A percentile compares a stretch with the other conserved stretches of the same genome.
phyloP scores from a whole-genome alignment of 2,888 invertebrate genomes.

The Linyphia triangularis region DNA sequence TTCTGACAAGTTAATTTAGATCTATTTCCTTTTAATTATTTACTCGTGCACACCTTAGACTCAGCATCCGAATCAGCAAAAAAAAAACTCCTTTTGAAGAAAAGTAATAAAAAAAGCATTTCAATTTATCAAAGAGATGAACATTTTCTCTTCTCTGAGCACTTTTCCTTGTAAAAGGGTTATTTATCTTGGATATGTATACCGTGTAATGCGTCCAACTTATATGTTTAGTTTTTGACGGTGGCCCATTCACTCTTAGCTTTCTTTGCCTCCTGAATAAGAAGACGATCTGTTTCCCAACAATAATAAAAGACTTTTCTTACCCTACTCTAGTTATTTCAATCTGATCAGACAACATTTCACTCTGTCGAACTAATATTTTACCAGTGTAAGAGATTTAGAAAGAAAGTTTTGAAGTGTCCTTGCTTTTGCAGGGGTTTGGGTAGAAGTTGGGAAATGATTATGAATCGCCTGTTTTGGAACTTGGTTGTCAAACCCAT shows the following conservation, averaged over 20 bases:
- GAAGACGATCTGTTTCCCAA: not conserved
- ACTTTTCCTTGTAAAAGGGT: constrained; percentile 13
- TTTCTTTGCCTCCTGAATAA: not conserved
- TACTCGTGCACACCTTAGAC: not conserved
- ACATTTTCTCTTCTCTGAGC: constrained; percentile 4
- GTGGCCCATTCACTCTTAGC: not conserved
- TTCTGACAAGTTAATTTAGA: constrained; percentile 3
- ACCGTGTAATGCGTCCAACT: not conserved
- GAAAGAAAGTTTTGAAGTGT: not conserved
- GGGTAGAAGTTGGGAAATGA: not conserved
- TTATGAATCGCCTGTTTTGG: not conserved
- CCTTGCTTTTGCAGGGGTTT: not conserved
- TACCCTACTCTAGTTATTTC: not conserved
- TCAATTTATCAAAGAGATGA: constrained; percentile 17
- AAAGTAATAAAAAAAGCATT: constrained; percentile 1
- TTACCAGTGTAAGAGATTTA: not conserved
- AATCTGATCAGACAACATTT: not conserved
- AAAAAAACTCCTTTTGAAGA: not conserved
- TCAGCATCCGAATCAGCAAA: not conserved
- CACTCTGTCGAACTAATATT: not conserved
- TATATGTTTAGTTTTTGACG: constrained; percentile 14
- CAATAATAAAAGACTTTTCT: too few species aligned
- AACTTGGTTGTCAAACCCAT: not conserved
- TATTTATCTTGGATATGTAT: constrained; percentile 34
- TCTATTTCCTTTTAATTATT: not conserved